phyloP scores from a whole-genome alignment of 2,113 vertebrate species.

The Phylloscopus trochiloides region DNA sequence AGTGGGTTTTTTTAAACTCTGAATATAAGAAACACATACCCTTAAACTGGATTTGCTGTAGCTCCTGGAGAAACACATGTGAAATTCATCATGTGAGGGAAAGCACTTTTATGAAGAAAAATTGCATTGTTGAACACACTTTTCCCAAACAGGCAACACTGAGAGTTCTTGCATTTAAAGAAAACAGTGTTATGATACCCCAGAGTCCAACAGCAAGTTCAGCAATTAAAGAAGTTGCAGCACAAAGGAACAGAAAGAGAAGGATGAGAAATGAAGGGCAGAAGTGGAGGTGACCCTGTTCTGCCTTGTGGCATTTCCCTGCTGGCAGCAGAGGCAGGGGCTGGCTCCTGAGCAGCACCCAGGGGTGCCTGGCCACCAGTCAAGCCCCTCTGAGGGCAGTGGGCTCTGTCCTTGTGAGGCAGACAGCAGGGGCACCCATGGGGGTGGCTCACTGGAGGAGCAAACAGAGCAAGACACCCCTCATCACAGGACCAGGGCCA shows the following conservation, averaged over 20 bases:
- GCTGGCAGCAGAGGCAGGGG: not conserved
- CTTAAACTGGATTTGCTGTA: not conserved
- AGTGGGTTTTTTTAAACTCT: accelerated
- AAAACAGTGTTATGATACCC: not conserved
- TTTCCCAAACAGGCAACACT: not conserved
- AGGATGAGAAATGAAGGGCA: not conserved
- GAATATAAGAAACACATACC: not conserved
- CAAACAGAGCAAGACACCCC: not conserved
- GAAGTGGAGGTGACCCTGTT: not conserved
- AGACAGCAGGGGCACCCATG: accelerated
- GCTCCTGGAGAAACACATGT: not conserved
- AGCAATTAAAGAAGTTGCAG: not conserved
- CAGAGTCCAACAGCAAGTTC: not conserved
- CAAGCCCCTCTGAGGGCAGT: not conserved
- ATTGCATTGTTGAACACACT: not conserved
- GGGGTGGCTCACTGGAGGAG: not conserved
- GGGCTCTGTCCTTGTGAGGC: not conserved
- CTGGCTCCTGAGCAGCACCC: not conserved
- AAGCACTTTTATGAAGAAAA: not conserved
- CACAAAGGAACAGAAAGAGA: not conserved
- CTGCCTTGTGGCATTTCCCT: not conserved
- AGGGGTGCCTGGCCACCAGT: not conserved
- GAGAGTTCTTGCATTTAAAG: not conserved
- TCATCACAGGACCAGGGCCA: not conserved
- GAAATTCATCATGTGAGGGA: not conserved